Base-by-base conservation (phyloP, 1,140 invertebrate genomes). In the Tetramorium alpestre region DNA sequence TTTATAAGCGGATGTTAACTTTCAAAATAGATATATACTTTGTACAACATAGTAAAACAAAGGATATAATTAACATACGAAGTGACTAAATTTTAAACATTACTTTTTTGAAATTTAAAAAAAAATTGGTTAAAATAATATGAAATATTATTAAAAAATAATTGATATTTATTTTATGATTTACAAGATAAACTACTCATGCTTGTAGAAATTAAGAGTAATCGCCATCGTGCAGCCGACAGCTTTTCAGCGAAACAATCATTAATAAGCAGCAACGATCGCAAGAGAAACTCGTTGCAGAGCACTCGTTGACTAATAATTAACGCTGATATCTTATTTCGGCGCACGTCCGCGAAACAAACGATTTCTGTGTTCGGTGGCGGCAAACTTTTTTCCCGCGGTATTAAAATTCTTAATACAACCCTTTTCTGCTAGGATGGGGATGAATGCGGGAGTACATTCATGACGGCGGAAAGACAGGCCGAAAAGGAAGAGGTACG, bases 391-490 rank as follows among this genome's bases (percentile, higher is more conserved):
- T 64, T 58, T 56, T 62, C 28, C 28, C 28, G 51, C 41, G 11
- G 33, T 76, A 92, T 92, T 91, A 89, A 87, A 92, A 92, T 92
- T 88, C 87, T 91, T 88, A 87, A 88, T 91, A 84, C 75, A 90
- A 92, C 86, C 78, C 85, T 91, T 91, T 88, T 54, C 54, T 16
- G 8, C 56, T 18, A 60, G 18, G 25, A 62, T 47, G 64, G 22
- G 51, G 75, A 88, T 70, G 65, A 88, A 70, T 87, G 58, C 67
- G 22, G 54, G 64, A 75, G 69, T 77, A 65, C 84, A 85, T 85
- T 85, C 51, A 85, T 81, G 77, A 62, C 18, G 38, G 44, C 28
- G 51, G 75, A 88, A 86, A 56, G 54, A 58, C 78, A 84, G 69
- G 51, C 44, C 11, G 73, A 72, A 56, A 65, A 58, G 41, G n/a